phyloP scores from a whole-genome alignment of 2,797 vertebrate genomes.

The Lepilemur septentrionalis region DNA sequence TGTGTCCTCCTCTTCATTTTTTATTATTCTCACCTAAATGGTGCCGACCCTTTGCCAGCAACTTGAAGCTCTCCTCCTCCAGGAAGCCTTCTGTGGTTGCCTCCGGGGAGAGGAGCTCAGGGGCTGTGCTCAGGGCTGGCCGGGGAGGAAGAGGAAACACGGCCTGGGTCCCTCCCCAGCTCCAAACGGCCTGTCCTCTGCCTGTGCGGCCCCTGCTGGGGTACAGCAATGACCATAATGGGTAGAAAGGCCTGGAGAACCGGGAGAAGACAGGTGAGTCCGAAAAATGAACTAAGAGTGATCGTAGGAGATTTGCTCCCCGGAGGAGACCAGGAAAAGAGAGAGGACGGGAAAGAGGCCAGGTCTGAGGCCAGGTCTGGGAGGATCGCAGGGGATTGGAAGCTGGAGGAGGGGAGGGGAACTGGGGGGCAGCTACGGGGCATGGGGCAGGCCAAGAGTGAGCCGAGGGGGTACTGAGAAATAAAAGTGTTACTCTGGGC shows the following conservation, averaged over 20 bases:
- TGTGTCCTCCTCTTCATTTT: rapidly evolving
- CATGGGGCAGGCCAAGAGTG: too few relatives aligned
- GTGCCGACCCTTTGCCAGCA: rapidly evolving
- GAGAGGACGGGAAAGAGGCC: rapidly evolving
- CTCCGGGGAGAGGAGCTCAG: rapidly evolving
- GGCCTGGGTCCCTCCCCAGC: too few relatives aligned
- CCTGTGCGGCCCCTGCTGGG: rapidly evolving
- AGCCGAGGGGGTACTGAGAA: neutral
- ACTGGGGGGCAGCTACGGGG: neutral
- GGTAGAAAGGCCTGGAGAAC: neutral
- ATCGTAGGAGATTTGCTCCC: too few relatives aligned
- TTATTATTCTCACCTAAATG: too few relatives aligned
- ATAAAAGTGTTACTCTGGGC: rapidly evolving
- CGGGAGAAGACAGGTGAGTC: neutral
- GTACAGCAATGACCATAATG: rapidly evolving
- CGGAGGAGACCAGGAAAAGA: neutral
- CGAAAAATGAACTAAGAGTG: rapidly evolving
- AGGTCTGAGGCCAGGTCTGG: neutral
- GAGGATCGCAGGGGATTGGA: rapidly evolving
- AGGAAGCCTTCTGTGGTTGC: rapidly evolving
- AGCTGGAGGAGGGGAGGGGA: neutral
- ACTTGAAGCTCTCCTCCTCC: too few relatives aligned
- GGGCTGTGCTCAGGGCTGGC: neutral
- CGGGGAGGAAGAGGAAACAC: neutral
- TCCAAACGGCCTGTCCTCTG: neutral